Conservation (phyloP, 2,113 vertebrate species). For the Perca flavescens region DNA sequence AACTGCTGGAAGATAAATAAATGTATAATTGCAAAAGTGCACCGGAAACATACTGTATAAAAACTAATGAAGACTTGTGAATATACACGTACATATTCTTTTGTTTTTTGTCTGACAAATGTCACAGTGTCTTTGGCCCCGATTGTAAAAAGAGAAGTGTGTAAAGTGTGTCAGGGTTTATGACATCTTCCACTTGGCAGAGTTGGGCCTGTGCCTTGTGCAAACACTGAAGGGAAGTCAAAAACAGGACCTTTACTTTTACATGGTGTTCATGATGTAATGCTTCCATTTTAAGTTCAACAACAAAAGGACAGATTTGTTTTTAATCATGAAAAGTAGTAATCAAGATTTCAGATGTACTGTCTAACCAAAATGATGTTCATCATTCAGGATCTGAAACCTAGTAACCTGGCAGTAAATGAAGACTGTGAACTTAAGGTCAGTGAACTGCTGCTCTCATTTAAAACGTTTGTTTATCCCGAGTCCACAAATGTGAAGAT, state of each 20-base stretch:
- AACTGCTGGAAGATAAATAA: no score
- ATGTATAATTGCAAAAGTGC: no score
- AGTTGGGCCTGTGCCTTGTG: conserved; percentile 18
- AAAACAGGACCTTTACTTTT: conserved; percentile 38
- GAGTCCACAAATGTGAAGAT: background rate
- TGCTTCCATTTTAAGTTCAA: conserved; percentile 1
- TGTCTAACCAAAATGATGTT: background rate
- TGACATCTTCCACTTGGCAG: background rate
- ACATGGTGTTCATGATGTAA: conserved; percentile 2
- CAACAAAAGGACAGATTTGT: background rate
- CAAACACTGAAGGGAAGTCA: conserved; percentile 38
- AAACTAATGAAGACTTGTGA: no score
- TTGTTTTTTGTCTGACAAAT: background rate
- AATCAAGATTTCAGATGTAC: background rate
- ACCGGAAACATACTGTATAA: no score
- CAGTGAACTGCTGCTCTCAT: conserved; percentile 52
- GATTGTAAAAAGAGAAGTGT: background rate
- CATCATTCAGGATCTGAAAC: conserved; percentile 92
- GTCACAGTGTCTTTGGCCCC: background rate
- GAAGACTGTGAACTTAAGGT: conserved; percentile 99
- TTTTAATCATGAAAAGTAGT: background rate
- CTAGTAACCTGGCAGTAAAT: conserved; percentile 97
- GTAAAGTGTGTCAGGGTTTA: conserved; percentile 22
- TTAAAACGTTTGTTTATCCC: background rate
- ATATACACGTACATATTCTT: no score